These are phyloP conservation scores for Heliocidaris tuberculata DNA, from an alignment of 35 echinoderm and acorn worm species.

Conservation along the genomic window DNA sequence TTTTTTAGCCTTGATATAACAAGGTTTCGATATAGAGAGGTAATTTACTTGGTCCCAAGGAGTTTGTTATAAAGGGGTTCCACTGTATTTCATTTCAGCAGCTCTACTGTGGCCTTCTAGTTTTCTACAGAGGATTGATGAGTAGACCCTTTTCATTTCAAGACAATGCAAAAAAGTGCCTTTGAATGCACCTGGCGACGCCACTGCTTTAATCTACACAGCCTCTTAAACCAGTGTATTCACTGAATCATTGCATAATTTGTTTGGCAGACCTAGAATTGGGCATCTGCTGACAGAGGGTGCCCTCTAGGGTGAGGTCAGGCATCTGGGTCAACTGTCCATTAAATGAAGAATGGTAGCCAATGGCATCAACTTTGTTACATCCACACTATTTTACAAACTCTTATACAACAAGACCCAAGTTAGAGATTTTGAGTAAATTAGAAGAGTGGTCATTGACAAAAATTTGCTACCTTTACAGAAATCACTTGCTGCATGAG, in stretches of 20 bases:
- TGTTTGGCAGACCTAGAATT: neutral
- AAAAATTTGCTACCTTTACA: no score
- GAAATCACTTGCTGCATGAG: no score
- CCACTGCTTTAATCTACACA: neutral
- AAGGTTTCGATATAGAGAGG: no score
- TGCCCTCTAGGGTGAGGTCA: neutral
- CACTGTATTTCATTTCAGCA: no score
- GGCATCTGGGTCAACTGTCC: constrained; percentile 1
- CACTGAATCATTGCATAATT: neutral
- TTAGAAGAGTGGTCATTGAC: neutral
- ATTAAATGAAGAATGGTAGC: neutral
- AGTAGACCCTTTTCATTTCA: no score
- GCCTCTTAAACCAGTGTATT: neutral
- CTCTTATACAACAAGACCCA: neutral
- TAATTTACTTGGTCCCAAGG: no score
- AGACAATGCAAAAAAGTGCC: no score
- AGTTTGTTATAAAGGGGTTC: no score
- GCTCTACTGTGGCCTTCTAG: no score
- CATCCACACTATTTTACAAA: neutral
- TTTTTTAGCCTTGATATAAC: no score
- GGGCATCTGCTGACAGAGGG: neutral
- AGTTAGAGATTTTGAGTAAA: neutral
- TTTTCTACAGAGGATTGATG: no score
- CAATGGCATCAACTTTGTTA: neutral
- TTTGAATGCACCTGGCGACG: neutral